phyloP scores from a whole-genome alignment of 2,113 vertebrate genomes.

The Thalassarche chlororhynchos region DNA sequence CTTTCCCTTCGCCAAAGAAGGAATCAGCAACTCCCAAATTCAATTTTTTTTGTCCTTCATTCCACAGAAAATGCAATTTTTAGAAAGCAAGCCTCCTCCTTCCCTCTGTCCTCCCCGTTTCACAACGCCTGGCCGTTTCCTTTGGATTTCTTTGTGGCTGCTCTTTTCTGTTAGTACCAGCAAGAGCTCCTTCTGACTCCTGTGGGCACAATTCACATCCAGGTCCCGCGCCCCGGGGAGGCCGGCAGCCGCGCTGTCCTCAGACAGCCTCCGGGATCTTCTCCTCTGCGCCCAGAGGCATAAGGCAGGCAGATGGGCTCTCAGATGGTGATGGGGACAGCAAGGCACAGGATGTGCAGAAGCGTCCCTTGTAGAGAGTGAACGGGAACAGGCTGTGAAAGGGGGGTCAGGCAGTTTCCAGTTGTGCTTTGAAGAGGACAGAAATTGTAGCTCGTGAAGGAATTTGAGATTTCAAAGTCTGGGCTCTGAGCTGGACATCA shows the following conservation, averaged over 20 bases:
- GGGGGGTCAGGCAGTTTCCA: background rate
- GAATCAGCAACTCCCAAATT: background rate
- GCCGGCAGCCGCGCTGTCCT: background rate
- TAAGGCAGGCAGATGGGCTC: conserved; percentile 12
- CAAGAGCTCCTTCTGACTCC: background rate
- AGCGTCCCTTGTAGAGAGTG: background rate
- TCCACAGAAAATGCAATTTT: background rate
- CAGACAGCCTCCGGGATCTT: background rate
- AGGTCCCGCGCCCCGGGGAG: background rate
- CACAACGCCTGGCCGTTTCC: rapidly evolving
- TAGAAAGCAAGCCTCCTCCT: background rate
- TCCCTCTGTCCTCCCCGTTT: background rate
- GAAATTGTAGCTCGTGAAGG: background rate
- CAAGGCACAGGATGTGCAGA: background rate
- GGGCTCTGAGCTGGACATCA: background rate
- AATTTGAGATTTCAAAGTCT: background rate
- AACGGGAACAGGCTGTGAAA: background rate
- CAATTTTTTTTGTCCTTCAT: background rate
- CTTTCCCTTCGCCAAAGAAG: background rate
- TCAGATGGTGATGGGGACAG: conserved; percentile 34
- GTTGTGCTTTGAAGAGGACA: background rate
- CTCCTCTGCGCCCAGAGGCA: background rate
- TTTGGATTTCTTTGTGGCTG: background rate
- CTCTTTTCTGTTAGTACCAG: background rate
- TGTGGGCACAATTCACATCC: rapidly evolving